phyloP scores from a whole-genome alignment of 2,888 invertebrate species.

The Pammene fasciana region DNA sequence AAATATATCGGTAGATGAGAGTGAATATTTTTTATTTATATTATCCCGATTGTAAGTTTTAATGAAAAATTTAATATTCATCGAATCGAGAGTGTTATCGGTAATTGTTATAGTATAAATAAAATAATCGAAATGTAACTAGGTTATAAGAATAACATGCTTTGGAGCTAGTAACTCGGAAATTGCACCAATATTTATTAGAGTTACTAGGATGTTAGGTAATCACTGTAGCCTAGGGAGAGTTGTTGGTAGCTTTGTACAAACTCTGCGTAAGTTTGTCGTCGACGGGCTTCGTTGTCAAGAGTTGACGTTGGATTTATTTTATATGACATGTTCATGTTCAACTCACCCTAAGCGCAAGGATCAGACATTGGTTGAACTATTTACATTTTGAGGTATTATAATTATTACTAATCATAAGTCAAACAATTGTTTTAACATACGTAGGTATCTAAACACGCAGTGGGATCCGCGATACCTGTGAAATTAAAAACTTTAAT shows the following conservation, averaged over 20 bases:
- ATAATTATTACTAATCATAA: constrained; percentile 5
- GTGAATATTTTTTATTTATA: constrained; percentile 45
- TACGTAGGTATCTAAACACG: no score
- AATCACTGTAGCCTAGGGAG: constrained; percentile 37
- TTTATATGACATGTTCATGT: neutral
- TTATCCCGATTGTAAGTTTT: constrained; percentile 38
- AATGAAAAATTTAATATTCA: constrained; percentile 28
- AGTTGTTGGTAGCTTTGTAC: constrained; percentile 28
- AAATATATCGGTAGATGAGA: constrained; percentile 50
- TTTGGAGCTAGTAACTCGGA: constrained; percentile 30
- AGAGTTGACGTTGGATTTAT: neutral
- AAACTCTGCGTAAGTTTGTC: neutral
- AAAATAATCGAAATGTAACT: constrained; percentile 35
- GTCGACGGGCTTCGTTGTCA: neutral
- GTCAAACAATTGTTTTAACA: neutral
- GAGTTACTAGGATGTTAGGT: constrained; percentile 33
- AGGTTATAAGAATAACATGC: constrained; percentile 33
- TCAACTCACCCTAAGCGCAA: constrained; percentile 31
- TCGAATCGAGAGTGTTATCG: constrained; percentile 39
- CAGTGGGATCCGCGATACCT: neutral
- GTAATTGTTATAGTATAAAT: constrained; percentile 33
- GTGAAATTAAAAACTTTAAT: neutral
- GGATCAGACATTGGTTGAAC: constrained; percentile 2
- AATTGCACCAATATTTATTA: constrained; percentile 42
- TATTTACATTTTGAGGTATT: constrained; percentile 33